Evolutionary conservation across 1,140 invertebrate species (phyloP).

Genomic region (Drosophila chauvacae): DNA sequence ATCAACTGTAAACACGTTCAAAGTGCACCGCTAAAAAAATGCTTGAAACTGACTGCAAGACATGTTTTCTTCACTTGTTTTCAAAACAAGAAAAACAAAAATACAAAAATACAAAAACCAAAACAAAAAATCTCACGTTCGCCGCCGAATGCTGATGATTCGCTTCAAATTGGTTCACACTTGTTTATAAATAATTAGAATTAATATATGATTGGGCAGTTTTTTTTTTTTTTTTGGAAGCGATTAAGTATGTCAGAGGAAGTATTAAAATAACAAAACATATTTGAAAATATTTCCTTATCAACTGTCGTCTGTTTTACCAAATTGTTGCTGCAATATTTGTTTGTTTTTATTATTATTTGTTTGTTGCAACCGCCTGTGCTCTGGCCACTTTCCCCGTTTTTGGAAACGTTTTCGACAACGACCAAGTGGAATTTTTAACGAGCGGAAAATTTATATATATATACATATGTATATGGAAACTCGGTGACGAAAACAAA

Average conservation of each 20-base stretch:
- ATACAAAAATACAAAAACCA: neutral
- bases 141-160: neutral
- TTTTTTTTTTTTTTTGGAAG: neutral
- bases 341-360: neutral
- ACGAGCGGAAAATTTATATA: conserved; percentile 67
- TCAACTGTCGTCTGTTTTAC: neutral
- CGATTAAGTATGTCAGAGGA: conserved; percentile 4
- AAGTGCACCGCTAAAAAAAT: conserved; percentile 18
- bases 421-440: conserved; percentile 55
- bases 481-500: conserved; percentile 34
- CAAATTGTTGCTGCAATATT: conserved; percentile 8
- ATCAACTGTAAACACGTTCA: conserved; percentile 30
- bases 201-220: conserved; percentile 1
- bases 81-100: neutral
- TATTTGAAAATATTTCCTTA: conserved; percentile 4
- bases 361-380: conserved; percentile 4
- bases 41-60: neutral
- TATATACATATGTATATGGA: neutral
- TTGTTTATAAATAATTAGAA: conserved; percentile 1
- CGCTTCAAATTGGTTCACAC: conserved; percentile 5
- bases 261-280: neutral
- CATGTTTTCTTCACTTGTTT: conserved; percentile 5
- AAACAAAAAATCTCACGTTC: conserved; percentile 11
- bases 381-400: conserved; percentile 57
- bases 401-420: conserved; percentile 38